Base-by-base conservation (phyloP, 2,113 vertebrate species). In the Cettia cetti region DNA sequence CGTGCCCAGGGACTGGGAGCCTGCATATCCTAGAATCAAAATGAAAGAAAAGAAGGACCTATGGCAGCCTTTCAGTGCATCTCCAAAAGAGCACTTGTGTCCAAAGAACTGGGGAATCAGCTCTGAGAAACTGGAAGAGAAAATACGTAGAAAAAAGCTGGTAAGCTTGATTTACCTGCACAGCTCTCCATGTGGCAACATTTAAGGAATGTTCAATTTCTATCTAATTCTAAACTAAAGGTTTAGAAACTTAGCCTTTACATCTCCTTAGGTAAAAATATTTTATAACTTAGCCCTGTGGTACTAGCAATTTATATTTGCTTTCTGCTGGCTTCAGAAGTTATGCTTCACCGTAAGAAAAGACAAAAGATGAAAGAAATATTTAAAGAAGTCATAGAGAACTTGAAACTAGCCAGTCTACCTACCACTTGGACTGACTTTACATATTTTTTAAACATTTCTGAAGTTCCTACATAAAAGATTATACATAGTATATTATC, bases 291-390 rank as follows among this genome's bases (percentile, higher is more conserved):
- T 87, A 96, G 90, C 78, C 86, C 85, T 87, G 56, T 87, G 91
- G 76, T 86, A 79, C 56, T 57, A 63, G 79, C 91, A 90, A 85
- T 92, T 97, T 92, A 92, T 61, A 78, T 90, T 45, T 84, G 45
- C 18, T 84, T 88, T 74, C 94, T 96, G 65, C 68, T 84, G 74
- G 89, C 50, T 96, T 97, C 65, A 84, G 89, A 97, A 91, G 37
- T 96, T 92, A 90, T 4, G 10, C 76, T 96, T 76, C 49, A 20
- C 82, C 95, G 9, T 24, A 63, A 83, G 47, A 95, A 86, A 64
- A 93, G 37, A 94, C 33, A 91, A 93, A 65, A 91, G 45, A 94
- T 66, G 16, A 97, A 97, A 91, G 35, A 90, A 95, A 90, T 76
- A 69, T 89, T 82, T 80, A 70, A 92, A 82, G 47, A 97, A 89